A percentile compares a stretch with the other conserved stretches of the same genome.
phyloP scores from a whole-genome alignment of 2,888 invertebrate species.

The Melitaea athalia region DNA sequence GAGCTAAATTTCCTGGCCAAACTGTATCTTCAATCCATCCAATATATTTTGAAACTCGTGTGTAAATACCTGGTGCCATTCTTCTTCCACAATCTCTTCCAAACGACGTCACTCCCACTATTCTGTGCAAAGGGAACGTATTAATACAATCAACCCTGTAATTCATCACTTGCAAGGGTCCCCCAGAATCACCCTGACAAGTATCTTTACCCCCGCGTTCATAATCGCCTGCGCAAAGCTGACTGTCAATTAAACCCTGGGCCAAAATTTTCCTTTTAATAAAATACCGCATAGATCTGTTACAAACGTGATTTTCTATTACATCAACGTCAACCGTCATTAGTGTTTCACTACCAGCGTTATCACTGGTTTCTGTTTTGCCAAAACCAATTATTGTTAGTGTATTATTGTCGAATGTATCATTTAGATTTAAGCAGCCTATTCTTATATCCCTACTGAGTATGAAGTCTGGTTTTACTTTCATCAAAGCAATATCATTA shows the following conservation, averaged over 20 bases:
- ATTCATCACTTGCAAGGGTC: conserved; percentile 71
- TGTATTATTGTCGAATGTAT: conserved; percentile 50
- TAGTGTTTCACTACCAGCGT: conserved; percentile 67
- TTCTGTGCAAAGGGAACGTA: conserved; percentile 68
- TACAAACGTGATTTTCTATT: conserved; percentile 59
- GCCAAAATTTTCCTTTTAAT: conserved; percentile 62
- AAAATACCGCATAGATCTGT: conserved; percentile 65
- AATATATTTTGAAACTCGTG: conserved; percentile 69
- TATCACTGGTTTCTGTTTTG: conserved; percentile 71
- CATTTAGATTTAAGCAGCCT: conserved; percentile 79
- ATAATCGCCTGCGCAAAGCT: conserved; percentile 76
- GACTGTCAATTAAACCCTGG: conserved; percentile 62
- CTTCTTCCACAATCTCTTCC: conserved; percentile 78
- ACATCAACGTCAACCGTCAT: conserved; percentile 77
- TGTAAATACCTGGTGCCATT: conserved; percentile 79
- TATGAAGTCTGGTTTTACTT: conserved; percentile 71
- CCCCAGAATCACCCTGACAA: conserved; percentile 78
- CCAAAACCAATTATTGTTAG: conserved; percentile 86
- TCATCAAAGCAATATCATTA: conserved; percentile 86
- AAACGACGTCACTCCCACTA: conserved; percentile 79
- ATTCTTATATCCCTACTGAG: conserved; percentile 82
- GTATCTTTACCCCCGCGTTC: conserved; percentile 72
- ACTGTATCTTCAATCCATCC: conserved; percentile 78
- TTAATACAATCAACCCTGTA: conserved; percentile 63
- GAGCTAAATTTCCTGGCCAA: conserved; percentile 59